Percentiles rank a stretch among this genome's conserved stretches.
Evolutionary conservation across 2,888 invertebrate species (phyloP).

Genomic region (Drosophila antonietae): DNA sequence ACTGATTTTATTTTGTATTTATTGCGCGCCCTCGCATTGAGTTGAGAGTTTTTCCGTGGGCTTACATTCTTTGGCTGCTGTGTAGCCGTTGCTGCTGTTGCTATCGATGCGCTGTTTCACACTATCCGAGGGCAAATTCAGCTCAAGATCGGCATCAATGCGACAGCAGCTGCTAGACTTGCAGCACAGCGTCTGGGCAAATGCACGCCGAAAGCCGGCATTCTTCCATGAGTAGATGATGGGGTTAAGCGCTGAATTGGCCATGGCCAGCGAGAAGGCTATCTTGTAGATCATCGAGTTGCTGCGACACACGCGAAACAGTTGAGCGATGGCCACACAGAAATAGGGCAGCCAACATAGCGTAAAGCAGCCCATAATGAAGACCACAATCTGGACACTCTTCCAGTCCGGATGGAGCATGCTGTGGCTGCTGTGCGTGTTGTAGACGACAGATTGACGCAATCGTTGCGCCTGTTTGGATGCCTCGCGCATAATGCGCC

Average conservation of each 20-base stretch:
- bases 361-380: slow-evolving; percentile 92
- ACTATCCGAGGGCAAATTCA: slow-evolving; percentile 61
- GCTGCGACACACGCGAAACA: slow-evolving; percentile 86
- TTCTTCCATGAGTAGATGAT: slow-evolving; percentile 95
- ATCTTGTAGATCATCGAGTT: slow-evolving; percentile 87
- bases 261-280: slow-evolving; percentile 90
- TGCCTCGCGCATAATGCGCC: slow-evolving; percentile 92
- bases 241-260: slow-evolving; percentile 92
- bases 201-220: slow-evolving; percentile 90
- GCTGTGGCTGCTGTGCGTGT: slow-evolving; percentile 83
- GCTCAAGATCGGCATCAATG: slow-evolving; percentile 49
- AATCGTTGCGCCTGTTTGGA: slow-evolving; percentile 89
- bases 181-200: slow-evolving; percentile 88
- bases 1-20: slow-evolving; percentile 22
- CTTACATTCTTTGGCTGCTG: slow-evolving; percentile 2
- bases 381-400: slow-evolving; percentile 91
- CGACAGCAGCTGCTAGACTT: slow-evolving; percentile 64
- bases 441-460: slow-evolving; percentile 86
- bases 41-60: slow-evolving; percentile 40
- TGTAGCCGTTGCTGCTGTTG: slow-evolving; percentile 4
- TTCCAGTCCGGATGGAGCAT: slow-evolving; percentile 87
- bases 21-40: slow-evolving; percentile 45
- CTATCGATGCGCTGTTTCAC: slow-evolving; percentile 63
- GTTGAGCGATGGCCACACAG: slow-evolving; percentile 88
- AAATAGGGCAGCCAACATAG: slow-evolving; percentile 93